Evolutionary conservation across 1,140 invertebrate species (phyloP).

Genomic region (Pogonomyrmex barbatus): DNA sequence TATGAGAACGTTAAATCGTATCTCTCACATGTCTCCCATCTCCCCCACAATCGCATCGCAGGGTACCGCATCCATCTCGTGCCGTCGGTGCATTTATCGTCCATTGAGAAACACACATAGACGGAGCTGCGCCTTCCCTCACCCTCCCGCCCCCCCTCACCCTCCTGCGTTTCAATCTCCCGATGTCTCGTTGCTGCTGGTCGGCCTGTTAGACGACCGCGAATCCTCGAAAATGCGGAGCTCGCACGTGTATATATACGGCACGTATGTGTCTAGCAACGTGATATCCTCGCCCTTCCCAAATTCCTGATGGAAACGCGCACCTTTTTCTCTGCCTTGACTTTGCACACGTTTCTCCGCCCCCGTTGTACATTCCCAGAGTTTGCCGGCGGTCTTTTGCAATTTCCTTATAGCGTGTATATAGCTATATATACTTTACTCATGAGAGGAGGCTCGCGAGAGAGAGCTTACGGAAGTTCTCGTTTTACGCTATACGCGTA

Average conservation of each 20-base stretch:
- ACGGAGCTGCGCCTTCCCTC: slow-evolving; percentile 63
- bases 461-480: slow-evolving; percentile 6
- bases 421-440: background rate
- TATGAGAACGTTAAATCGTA: slow-evolving; percentile 72
- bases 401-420: background rate
- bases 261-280: background rate
- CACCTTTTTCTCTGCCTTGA: slow-evolving; percentile 35
- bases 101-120: slow-evolving; percentile 74
- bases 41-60: slow-evolving; percentile 63
- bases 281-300: slow-evolving; percentile 42
- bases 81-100: slow-evolving; percentile 68
- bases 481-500: background rate
- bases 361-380: slow-evolving; percentile 10
- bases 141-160: background rate
- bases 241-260: slow-evolving; percentile 1
- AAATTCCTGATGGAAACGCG: slow-evolving; percentile 32
- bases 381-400: slow-evolving; percentile 18
- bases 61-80: slow-evolving; percentile 12
- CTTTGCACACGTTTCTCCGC: slow-evolving; percentile 41
- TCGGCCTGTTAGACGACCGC: slow-evolving; percentile 47
- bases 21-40: slow-evolving; percentile 70
- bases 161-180: slow-evolving; percentile 49
- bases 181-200: slow-evolving; percentile 53
- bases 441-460: background rate
- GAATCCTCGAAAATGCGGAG: slow-evolving; percentile 37